phyloP scores from a whole-genome alignment of 2,113 vertebrate species.

The Ceyx cyanopectus region DNA sequence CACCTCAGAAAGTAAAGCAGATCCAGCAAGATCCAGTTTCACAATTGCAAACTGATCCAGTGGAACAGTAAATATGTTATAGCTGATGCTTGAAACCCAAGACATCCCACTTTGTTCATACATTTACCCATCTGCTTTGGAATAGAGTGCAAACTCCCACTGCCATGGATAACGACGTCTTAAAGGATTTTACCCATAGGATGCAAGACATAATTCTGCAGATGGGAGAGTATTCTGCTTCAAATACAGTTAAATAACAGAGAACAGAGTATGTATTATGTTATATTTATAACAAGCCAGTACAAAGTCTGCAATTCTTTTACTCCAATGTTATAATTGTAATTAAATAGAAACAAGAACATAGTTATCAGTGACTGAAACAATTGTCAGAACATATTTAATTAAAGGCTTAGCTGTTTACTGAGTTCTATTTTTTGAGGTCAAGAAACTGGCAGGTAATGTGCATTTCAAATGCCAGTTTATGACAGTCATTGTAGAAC shows the following conservation, averaged over 20 bases:
- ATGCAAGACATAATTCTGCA: not conserved
- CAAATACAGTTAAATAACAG: slow-evolving; percentile 48
- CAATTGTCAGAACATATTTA: slow-evolving; percentile 52
- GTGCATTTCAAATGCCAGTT: not conserved
- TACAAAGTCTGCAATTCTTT: slow-evolving; percentile 66
- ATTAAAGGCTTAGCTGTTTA: slow-evolving; percentile 56
- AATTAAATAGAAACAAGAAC: slow-evolving; percentile 54
- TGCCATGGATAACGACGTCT: not conserved
- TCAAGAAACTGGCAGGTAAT: slow-evolving; percentile 32
- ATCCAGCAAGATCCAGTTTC: not conserved
- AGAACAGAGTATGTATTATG: slow-evolving; percentile 41
- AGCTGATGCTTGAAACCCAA: not conserved
- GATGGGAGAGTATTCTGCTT: not conserved
- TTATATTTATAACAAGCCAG: slow-evolving; percentile 55
- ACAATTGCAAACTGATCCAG: not conserved
- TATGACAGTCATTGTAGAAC: not conserved
- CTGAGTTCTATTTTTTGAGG: slow-evolving; percentile 28
- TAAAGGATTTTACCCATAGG: not conserved
- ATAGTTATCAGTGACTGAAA: slow-evolving; percentile 53
- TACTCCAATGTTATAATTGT: slow-evolving; percentile 63
- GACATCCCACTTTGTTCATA: not conserved
- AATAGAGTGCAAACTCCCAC: not conserved
- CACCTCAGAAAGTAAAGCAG: not conserved
- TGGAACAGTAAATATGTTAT: not conserved
- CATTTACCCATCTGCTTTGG: not conserved